Percentiles rank a stretch among this genome's conserved stretches.
These are phyloP conservation scores for Chaetodon trifasciatus DNA, from an alignment of 2,797 vertebrate species.

Conservation along the genomic window DNA sequence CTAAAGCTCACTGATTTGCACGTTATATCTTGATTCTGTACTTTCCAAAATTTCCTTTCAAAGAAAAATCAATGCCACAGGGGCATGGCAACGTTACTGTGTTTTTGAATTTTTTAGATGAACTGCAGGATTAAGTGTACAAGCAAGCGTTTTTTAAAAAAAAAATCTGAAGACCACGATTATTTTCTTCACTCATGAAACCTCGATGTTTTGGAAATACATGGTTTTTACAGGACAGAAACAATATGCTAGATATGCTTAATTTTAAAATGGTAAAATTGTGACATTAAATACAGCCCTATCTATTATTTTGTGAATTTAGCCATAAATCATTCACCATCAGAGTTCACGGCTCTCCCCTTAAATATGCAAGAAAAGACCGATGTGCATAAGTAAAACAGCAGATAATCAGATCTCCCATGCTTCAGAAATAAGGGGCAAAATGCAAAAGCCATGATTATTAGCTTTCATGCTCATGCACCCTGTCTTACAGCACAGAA, in stretches of 20 bases:
- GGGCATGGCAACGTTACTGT: neutral
- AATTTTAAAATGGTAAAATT: neutral
- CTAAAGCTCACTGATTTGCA: too few species aligned
- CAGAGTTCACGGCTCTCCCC: constrained; percentile 4
- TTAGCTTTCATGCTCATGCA: constrained; percentile 68
- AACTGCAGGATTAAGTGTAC: neutral
- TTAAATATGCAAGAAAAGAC: constrained; percentile 52
- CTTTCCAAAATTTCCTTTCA: too few species aligned
- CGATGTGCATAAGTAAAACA: constrained; percentile 49
- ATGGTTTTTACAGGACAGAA: neutral
- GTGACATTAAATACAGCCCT: neutral
- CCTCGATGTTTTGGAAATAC: neutral
- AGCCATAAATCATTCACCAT: neutral
- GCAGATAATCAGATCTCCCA: constrained; percentile 55
- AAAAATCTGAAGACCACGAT: neutral
- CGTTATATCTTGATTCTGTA: too few species aligned
- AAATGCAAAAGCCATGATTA: constrained; percentile 64
- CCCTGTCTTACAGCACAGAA: constrained; percentile 59
- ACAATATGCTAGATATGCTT: neutral
- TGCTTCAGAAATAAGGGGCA: constrained; percentile 56
- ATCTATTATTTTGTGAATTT: neutral
- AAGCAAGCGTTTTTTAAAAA: neutral
- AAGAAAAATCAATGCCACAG: too few species aligned
- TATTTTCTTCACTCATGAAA: neutral
- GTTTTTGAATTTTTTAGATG: neutral